Percentiles rank a stretch among this genome's conserved stretches.
These are phyloP conservation scores for Paelopatides confundens DNA, from an alignment of 53 echinoderm and acorn worm species.

Conservation along the genomic window DNA sequence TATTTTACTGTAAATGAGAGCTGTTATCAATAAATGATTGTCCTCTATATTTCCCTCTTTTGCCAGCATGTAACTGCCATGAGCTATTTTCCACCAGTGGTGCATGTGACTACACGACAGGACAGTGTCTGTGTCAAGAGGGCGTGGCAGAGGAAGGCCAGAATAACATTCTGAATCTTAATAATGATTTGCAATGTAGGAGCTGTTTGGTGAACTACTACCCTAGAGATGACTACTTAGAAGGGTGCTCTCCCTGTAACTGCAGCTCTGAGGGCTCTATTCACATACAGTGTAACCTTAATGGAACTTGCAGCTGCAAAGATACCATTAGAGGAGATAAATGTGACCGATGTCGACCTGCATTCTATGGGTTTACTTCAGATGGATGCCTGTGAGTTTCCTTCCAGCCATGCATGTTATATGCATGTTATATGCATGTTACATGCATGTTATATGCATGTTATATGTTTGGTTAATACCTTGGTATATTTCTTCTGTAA, in stretches of 20 bases:
- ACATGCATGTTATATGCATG: too few relatives aligned
- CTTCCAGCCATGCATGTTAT: too few relatives aligned
- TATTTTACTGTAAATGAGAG: too few relatives aligned
- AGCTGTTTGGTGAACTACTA: conserved; percentile 74
- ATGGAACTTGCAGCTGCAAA: conserved; percentile 74
- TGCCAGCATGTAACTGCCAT: conserved; percentile 83
- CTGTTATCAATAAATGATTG: too few relatives aligned
- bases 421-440: too few relatives aligned
- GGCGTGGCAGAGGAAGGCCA: conserved; percentile 71
- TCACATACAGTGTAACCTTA: conserved; percentile 71
- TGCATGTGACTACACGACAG: conserved; percentile 91
- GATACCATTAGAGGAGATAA: conserved; percentile 72
- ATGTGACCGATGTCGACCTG: conserved; percentile 77
- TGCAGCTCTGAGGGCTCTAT: conserved; percentile 70
- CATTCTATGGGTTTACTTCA: conserved; percentile 71
- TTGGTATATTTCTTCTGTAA: too few relatives aligned
- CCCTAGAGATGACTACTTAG: conserved; percentile 52
- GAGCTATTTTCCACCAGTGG: conserved; percentile 56
- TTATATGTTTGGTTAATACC: too few relatives aligned
- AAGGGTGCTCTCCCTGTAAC: conserved; percentile 76
- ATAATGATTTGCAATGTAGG: conserved; percentile 59
- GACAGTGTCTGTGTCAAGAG: conserved; percentile 89
- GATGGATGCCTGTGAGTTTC: conserved; percentile 86
- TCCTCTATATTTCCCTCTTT: background rate
- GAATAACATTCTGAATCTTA: conserved; percentile 44